Evolutionary conservation across 2,113 vertebrate genomes (phyloP).

Genomic region (Vidua chalybeata): DNA sequence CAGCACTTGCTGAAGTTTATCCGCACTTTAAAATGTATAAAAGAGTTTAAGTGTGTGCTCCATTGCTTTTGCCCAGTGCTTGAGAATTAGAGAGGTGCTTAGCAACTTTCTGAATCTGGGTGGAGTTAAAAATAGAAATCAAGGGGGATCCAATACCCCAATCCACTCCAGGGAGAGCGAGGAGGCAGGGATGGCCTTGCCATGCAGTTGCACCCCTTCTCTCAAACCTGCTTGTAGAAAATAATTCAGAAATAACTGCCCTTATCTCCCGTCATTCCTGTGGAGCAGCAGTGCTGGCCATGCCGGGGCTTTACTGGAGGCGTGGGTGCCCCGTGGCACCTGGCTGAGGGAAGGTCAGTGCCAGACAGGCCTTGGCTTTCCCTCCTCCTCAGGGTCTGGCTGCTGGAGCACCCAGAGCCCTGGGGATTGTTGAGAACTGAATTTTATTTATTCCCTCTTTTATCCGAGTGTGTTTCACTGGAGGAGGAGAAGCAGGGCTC

Average conservation of each 20-base stretch:
- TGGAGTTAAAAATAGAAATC: not conserved
- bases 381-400: not conserved
- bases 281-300: rapidly evolving
- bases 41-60: not conserved
- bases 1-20: not conserved
- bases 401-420: not conserved
- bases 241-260: not conserved
- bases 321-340: not conserved
- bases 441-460: constrained; percentile 62
- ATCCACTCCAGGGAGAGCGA: rapidly evolving
- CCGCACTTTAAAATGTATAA: rapidly evolving
- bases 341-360: constrained; percentile 54
- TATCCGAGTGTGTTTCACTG: not conserved
- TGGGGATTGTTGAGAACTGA: constrained; percentile 39
- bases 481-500: not conserved
- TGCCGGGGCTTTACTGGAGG: not conserved
- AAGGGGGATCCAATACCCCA: not conserved
- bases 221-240: not conserved
- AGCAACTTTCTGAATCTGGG: not conserved
- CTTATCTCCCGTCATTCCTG: not conserved
- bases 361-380: constrained; percentile 60
- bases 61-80: not conserved
- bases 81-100: not conserved
- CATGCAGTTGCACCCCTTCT: not conserved
- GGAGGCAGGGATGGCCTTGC: not conserved